Conservation (phyloP, 2,797 vertebrate species). For the Spinus olivaceus region DNA sequence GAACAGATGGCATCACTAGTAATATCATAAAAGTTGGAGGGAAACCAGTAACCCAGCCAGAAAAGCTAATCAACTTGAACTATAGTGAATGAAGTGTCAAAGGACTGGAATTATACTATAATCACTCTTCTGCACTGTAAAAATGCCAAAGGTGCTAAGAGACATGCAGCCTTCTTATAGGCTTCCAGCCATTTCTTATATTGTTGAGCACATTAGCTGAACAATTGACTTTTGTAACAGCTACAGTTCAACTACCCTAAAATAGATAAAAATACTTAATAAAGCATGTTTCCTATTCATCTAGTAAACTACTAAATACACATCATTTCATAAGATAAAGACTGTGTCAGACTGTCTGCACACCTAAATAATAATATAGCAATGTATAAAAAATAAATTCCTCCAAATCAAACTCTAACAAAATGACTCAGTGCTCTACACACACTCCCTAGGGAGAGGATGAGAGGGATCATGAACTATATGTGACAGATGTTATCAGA, state of each 20-base stretch:
- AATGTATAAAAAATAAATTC: constrained; percentile 3
- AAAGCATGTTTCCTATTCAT: neutral
- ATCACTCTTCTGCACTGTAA: constrained; percentile 20
- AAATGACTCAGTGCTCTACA: neutral
- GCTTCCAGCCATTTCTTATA: neutral
- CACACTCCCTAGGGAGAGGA: neutral
- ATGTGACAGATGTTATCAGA: constrained; percentile 6
- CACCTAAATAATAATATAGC: neutral
- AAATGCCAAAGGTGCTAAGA: neutral
- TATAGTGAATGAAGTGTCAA: constrained; percentile 20
- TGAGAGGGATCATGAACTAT: constrained; percentile 10
- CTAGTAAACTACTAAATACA: neutral
- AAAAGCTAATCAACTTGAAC: constrained; percentile 48
- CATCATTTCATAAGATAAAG: neutral
- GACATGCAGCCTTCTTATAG: neutral
- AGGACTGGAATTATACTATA: constrained; percentile 9
- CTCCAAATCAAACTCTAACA: neutral
- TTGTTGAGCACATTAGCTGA: neutral
- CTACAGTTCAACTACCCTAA: neutral
- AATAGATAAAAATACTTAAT: neutral
- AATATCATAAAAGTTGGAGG: constrained; percentile 42
- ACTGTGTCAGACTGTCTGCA: neutral
- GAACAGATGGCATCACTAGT: constrained; percentile 47
- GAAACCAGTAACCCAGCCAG: constrained; percentile 13
- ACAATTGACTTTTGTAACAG: constrained; percentile 6